Conservation (phyloP, 2,888 invertebrate species). For the Himalopsyche kuldschensis region DNA sequence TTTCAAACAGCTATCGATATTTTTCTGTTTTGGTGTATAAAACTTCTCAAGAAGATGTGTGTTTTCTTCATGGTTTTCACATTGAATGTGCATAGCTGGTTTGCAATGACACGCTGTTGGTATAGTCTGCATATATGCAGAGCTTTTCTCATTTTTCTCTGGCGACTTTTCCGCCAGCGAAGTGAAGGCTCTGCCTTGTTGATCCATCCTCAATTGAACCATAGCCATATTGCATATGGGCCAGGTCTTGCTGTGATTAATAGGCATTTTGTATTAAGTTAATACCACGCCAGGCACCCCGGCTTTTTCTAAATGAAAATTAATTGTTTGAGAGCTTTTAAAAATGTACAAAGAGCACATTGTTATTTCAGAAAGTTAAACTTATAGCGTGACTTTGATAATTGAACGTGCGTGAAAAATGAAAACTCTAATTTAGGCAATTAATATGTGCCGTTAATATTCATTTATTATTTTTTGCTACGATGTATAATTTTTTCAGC, state of each 20-base stretch:
- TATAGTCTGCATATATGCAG: slow-evolving; percentile 24
- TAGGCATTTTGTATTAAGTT: slow-evolving; percentile 37
- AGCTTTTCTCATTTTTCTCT: slow-evolving; percentile 25
- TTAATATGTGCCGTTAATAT: background rate
- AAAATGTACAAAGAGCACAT: background rate
- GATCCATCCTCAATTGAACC: slow-evolving; percentile 49
- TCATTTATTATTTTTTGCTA: background rate
- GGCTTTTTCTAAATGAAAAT: slow-evolving; percentile 18
- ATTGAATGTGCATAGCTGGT: background rate
- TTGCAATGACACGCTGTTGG: slow-evolving; percentile 24
- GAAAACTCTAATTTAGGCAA: background rate
- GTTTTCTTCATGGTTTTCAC: slow-evolving; percentile 6
- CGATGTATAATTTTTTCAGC: too few relatives aligned
- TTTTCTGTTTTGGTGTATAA: background rate
- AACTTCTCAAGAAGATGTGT: background rate
- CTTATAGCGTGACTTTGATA: background rate
- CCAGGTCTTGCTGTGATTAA: slow-evolving; percentile 54
- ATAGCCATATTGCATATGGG: slow-evolving; percentile 50
- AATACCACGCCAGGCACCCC: background rate
- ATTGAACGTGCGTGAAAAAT: background rate
- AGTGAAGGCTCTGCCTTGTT: slow-evolving; percentile 48
- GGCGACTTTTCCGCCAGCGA: slow-evolving; percentile 43
- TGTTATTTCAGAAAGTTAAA: background rate
- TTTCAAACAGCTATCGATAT: background rate
- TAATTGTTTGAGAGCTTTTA: slow-evolving; percentile 14